Percentiles rank a stretch among this genome's conserved stretches.
phyloP scores from a whole-genome alignment of 2,888 invertebrate genomes.

The Stratiomys singularior region DNA sequence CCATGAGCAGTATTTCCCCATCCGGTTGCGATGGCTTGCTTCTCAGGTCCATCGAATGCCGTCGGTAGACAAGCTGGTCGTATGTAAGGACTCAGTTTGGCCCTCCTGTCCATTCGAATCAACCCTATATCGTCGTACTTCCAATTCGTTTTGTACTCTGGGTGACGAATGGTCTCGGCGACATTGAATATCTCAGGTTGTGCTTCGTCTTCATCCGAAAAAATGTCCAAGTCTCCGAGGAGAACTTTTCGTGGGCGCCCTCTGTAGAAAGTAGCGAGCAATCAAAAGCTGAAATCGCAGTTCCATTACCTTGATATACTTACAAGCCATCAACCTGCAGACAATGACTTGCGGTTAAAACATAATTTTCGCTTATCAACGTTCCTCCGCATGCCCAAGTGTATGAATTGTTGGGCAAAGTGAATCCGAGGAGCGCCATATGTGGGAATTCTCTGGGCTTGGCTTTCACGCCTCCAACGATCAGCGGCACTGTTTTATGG shows the following conservation, averaged over 20 bases:
- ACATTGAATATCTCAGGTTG: slow-evolving; percentile 60
- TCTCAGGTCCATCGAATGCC: slow-evolving; percentile 51
- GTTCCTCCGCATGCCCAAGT: slow-evolving; percentile 38
- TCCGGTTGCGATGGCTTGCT: slow-evolving; percentile 65
- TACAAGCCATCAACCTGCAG: background rate
- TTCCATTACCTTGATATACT: background rate
- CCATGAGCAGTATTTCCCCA: slow-evolving; percentile 66
- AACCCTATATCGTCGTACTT: slow-evolving; percentile 53
- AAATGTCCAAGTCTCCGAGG: slow-evolving; percentile 60
- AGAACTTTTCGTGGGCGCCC: slow-evolving; percentile 55
- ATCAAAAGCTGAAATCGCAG: background rate
- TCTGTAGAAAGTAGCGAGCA: slow-evolving; percentile 50
- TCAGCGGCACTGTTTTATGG: slow-evolving; percentile 65
- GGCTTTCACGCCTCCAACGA: slow-evolving; percentile 58
- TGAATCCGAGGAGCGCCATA: slow-evolving; percentile 58
- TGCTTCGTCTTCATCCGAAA: slow-evolving; percentile 58
- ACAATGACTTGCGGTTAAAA: slow-evolving; percentile 34
- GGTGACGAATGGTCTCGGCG: slow-evolving; percentile 60
- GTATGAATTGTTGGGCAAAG: background rate
- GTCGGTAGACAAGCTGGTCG: slow-evolving; percentile 65
- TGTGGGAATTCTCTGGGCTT: slow-evolving; percentile 61
- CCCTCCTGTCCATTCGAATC: slow-evolving; percentile 25
- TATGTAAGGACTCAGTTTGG: slow-evolving; percentile 54
- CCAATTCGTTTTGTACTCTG: slow-evolving; percentile 60
- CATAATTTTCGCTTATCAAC: slow-evolving; percentile 28